Conservation (phyloP, 2,888 invertebrate genomes). For the Cerastoderma edule region DNA sequence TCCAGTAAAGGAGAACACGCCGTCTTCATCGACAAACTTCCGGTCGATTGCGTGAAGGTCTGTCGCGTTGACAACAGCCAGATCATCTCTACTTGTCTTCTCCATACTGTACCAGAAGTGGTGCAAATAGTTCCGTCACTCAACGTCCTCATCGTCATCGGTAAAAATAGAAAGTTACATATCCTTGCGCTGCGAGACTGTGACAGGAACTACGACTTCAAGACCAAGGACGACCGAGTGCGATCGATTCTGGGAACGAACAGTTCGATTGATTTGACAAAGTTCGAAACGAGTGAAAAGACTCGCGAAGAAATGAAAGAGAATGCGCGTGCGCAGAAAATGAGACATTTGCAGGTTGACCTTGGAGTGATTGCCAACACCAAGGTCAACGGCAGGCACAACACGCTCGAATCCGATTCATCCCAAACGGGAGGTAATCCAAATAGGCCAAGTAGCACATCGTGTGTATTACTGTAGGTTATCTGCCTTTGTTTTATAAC, state of each 20-base stretch:
- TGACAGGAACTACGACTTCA: conserved; percentile 30
- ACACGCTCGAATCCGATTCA: neutral
- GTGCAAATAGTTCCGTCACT: conserved; percentile 50
- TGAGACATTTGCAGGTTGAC: conserved; percentile 39
- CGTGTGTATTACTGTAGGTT: conserved; percentile 13
- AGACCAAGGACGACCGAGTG: conserved; percentile 29
- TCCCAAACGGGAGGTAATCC: neutral
- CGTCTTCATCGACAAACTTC: conserved; percentile 51
- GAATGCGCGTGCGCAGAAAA: conserved; percentile 48
- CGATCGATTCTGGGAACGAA: conserved; percentile 35
- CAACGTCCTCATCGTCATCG: conserved; percentile 49
- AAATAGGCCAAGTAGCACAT: neutral
- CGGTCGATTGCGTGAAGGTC: conserved; percentile 53
- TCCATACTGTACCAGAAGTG: conserved; percentile 55
- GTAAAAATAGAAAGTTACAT: conserved; percentile 54
- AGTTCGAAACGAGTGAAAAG: conserved; percentile 38
- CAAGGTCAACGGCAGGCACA: conserved; percentile 2
- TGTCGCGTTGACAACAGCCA: conserved; percentile 51
- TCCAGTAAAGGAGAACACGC: conserved; percentile 55
- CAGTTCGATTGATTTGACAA: neutral
- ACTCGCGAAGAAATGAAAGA: conserved; percentile 44
- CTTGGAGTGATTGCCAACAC: conserved; percentile 28
- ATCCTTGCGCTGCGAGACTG: conserved; percentile 48
- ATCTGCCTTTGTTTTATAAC: neutral
- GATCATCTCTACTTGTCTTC: conserved; percentile 39